Evolutionary conservation across 2,797 vertebrate genomes (phyloP), one percentile per base, ranked within the genome.

Genomic region (Chrysocyon brachyurus): DNA sequence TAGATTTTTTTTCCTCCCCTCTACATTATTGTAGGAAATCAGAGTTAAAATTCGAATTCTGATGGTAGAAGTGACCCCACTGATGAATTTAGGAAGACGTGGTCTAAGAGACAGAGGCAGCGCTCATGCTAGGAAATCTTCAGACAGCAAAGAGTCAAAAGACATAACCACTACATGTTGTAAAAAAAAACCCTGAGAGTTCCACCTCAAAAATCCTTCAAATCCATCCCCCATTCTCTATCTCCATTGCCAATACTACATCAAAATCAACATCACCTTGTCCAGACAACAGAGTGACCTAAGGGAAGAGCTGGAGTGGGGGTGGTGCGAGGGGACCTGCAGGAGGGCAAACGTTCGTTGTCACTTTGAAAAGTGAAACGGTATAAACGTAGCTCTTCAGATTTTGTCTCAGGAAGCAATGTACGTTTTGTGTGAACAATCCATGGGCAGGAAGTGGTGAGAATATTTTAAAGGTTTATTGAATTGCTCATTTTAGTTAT

Each of bases 391-490:
- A 92, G 78, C 83, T 94, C 82, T 97, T 96, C 59, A 96, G 97
- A 97, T 98, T 97, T 83, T 96, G 97, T 97, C 97, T 98, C 95
- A 98, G 96, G 96, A 98, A 98, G 97, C 96, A 98, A 78, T 61
- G 89, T 21, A 97, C 93, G 66, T 84, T 78, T 66, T 93, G 81
- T 96, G 91, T 97, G 96, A 0, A 1, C 81, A 93, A 98, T 98
- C 97, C 97, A 97, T 90, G 96, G 94, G 97, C 98, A 98, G 98
- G 98, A 99, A 99, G 98, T 93, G 97, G 98, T 98, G 92, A 87
- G 95, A 95, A 98, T 95, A 98, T 97, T 97, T 98, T 87, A 96
- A 98, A 97, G 87, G 92, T 81, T 98, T 97, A 94, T 75, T 97
- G 97, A n/a, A 0, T 92, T 94, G 91, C 92, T 98, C 64, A 28